Conservation (phyloP, 2,888 invertebrate species). For the Tetragnatha montana region DNA sequence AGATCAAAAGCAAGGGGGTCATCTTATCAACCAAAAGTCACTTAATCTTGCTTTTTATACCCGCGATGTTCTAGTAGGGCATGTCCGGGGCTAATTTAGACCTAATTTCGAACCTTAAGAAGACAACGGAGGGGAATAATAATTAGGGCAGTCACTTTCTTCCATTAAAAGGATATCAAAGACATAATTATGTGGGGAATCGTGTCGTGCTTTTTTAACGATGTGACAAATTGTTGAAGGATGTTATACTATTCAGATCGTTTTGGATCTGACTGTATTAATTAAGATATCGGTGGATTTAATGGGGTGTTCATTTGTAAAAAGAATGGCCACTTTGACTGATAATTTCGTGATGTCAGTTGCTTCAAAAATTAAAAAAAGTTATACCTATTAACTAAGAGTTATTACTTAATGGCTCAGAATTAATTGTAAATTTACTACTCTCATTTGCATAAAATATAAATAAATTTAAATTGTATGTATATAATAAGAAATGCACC, state of each 20-base stretch:
- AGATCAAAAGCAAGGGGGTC: slow-evolving; percentile 30
- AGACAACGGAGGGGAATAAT: slow-evolving; percentile 44
- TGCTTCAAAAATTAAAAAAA: too few relatives aligned
- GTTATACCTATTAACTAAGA: too few relatives aligned
- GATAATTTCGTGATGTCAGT: too few relatives aligned
- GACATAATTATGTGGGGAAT: slow-evolving; percentile 43
- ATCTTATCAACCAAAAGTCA: slow-evolving; percentile 32
- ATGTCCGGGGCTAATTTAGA: slow-evolving; percentile 51
- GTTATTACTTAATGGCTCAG: too few relatives aligned
- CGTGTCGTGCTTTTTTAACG: slow-evolving; percentile 36
- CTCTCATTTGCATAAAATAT: too few relatives aligned
- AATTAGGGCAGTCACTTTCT: slow-evolving; percentile 50
- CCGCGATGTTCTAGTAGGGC: slow-evolving; percentile 20
- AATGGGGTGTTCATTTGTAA: not conserved
- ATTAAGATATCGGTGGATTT: slow-evolving; percentile 6
- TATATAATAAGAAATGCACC: too few relatives aligned
- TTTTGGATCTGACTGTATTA: slow-evolving; percentile 36
- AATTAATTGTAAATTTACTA: too few relatives aligned
- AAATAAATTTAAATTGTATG: too few relatives aligned
- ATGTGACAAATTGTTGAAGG: slow-evolving; percentile 24
- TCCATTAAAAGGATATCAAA: slow-evolving; percentile 28
- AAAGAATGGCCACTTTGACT: too few relatives aligned
- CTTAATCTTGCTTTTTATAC: slow-evolving; percentile 37
- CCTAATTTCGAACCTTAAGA: slow-evolving; percentile 21
- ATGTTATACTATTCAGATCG: not conserved